Percentiles rank a stretch among this genome's conserved stretches.
Conservation (phyloP, 2,113 vertebrate species). For the Nasalis larvatus region DNA sequence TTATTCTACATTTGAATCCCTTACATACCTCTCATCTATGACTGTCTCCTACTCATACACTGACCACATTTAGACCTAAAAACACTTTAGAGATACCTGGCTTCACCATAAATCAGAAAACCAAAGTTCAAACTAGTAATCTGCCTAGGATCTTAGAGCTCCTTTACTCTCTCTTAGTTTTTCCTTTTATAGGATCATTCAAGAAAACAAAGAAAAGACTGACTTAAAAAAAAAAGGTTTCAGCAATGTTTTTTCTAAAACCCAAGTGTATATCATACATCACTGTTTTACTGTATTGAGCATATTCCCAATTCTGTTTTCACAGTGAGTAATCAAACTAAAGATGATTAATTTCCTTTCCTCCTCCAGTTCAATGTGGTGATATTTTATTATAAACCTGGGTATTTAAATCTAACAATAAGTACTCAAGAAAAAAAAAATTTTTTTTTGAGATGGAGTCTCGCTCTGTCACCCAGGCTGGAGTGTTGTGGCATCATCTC, state of each 20-base stretch:
- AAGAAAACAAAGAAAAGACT: conserved; percentile 40
- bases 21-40: not conserved
- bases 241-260: conserved; percentile 15
- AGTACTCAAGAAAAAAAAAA: not conserved
- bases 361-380: not conserved
- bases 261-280: not conserved
- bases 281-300: not conserved
- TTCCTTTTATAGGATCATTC: not conserved
- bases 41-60: not conserved
- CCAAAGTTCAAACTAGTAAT: not conserved
- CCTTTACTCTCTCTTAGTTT: not conserved
- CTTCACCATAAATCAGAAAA: conserved; percentile 29
- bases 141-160: not conserved
- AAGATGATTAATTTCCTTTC: not conserved
- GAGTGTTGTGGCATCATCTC: too few species aligned
- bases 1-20: not conserved
- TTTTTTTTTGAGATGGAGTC: too few species aligned
- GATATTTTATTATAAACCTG: conserved; percentile 17
- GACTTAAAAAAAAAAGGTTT: not conserved
- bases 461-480: too few species aligned
- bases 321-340: not conserved
- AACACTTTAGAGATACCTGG: not conserved
- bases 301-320: conserved; percentile 4
- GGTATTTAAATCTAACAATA: conserved; percentile 22
- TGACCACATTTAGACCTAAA: not conserved